These are phyloP conservation scores for Scylla paramamosain DNA, from an alignment of 1,140 invertebrate genomes.

Conservation along the genomic window DNA sequence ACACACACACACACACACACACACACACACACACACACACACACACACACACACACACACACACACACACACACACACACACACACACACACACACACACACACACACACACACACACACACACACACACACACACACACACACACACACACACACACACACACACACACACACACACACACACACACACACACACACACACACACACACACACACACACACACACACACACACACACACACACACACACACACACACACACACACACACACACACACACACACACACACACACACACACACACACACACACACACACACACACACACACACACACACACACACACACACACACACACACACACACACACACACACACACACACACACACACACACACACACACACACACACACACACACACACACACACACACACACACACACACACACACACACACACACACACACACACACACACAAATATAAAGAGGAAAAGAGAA, in stretches of 20 bases:
- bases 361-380: conserved; percentile 61
- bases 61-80: conserved; percentile 61
- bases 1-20: conserved; percentile 61
- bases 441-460: conserved; percentile 61
- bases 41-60: conserved; percentile 53
- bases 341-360: conserved; percentile 63
- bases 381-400: conserved; percentile 53
- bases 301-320: conserved; percentile 53
- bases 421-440: conserved; percentile 63
- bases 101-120: conserved; percentile 61
- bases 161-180: conserved; percentile 63
- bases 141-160: conserved; percentile 58
- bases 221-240: conserved; percentile 54
- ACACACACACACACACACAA: conserved; percentile 62
- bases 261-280: conserved; percentile 61
- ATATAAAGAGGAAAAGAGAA: too few relatives aligned
- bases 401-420: conserved; percentile 61
- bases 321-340: conserved; percentile 61
- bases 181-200: conserved; percentile 61
- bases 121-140: conserved; percentile 57
- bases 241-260: conserved; percentile 61
- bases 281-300: conserved; percentile 63
- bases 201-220: conserved; percentile 62
- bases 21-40: conserved; percentile 63
- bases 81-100: conserved; percentile 63